Evolutionary conservation across 2,888 invertebrate genomes (phyloP), one percentile per base, ranked within the genome.

Genomic region (Lordiphosa andalusiaca): DNA sequence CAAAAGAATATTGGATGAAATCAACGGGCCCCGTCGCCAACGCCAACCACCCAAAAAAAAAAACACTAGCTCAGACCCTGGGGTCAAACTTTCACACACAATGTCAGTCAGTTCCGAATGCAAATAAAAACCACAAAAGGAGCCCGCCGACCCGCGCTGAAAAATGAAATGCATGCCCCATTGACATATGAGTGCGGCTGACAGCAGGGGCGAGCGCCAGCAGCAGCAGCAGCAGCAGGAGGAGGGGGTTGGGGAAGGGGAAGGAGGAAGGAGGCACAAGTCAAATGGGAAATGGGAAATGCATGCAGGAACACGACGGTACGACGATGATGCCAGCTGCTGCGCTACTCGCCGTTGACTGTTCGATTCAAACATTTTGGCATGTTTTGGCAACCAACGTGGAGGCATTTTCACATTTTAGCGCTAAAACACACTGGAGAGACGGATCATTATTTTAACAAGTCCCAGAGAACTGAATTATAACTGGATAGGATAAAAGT

Each of bases 311-410:
- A 40, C 38, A 48, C 50, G 53, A 56, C 49, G 55, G 53, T 67
- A 53, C 40, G 51, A 44, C 23, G 38, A 39, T 44, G 33, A 16
- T 10, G 35, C n/a, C 12, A 38, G 41, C 37, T 33, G 42, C 30
- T 39, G 41, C 56, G 36, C 30, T 23, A 21, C 52, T 46, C 37
- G 52, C 53, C 54, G 61, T 60, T 66, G 67, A 66, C 66, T 67
- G 61, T 72, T 50, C 65, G 57, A 72, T 68, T 66, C 73, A 77
- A 74, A 75, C 50, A 73, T 67, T 77, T 77, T 70, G 71, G 55
- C 72, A 72, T 73, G 60, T 74, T 67, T 51, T 59, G 60, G 64
- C 53, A 53, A 44, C 21, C 48, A 46, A 54, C 33, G 41, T 54
- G 54, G 39, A 48, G 47, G 16, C 41, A 42, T 54, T 71, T 73